These are phyloP conservation scores for Artemia sp. DNA, from an alignment of 2,888 invertebrate genomes.

Conservation along the genomic window DNA sequence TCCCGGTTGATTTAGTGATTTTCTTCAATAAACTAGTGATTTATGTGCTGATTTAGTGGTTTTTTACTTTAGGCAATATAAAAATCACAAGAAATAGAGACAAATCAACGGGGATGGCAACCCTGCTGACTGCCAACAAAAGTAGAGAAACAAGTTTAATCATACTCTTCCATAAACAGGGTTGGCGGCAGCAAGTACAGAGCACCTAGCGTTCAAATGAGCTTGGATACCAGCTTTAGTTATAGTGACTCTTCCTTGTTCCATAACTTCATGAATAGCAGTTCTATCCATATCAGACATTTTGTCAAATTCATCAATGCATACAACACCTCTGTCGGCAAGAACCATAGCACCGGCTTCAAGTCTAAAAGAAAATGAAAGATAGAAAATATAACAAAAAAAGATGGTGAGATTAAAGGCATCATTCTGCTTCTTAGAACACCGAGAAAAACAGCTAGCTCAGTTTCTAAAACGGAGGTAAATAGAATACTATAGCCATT, in stretches of 20 bases:
- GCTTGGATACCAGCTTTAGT: slow-evolving; percentile 97
- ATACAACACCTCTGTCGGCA: slow-evolving; percentile 93
- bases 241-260: slow-evolving; percentile 89
- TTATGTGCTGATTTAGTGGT: not conserved
- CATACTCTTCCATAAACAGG: slow-evolving; percentile 84
- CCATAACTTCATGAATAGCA: slow-evolving; percentile 99
- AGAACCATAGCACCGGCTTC: slow-evolving; percentile 99
- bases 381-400: too few species aligned
- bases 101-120: not conserved
- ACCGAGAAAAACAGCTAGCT: too few species aligned
- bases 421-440: too few species aligned
- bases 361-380: slow-evolving; percentile 37
- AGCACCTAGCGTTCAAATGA: slow-evolving; percentile 87
- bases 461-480: too few species aligned
- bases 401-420: too few species aligned
- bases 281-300: slow-evolving; percentile 99
- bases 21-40: too few species aligned
- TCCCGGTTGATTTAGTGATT: too few species aligned
- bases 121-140: slow-evolving; percentile 8
- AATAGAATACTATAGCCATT: too few species aligned
- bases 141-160: slow-evolving; percentile 23
- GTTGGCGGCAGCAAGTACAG: slow-evolving; percentile 97
- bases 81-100: not conserved
- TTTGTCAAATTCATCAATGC: slow-evolving; percentile 94
- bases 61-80: not conserved